Percentiles rank a stretch among this genome's conserved stretches.
Evolutionary conservation across 1,140 invertebrate species (phyloP).

Genomic region (Doryteuthis pealeii): DNA sequence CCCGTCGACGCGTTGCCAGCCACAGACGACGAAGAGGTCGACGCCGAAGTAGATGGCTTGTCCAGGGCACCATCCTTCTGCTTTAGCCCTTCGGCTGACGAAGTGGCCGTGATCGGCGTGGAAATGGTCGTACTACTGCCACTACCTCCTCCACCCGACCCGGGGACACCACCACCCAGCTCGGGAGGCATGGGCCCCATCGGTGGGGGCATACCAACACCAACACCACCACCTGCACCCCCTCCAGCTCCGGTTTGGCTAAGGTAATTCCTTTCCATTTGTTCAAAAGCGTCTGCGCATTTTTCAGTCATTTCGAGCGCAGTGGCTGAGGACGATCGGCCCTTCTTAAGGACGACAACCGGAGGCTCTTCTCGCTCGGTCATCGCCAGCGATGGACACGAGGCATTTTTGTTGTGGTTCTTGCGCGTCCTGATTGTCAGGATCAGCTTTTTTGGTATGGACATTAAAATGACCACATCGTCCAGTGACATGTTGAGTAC

Average conservation of each 20-base stretch:
- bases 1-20: slow-evolving; percentile 28
- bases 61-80: not conserved
- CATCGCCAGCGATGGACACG: slow-evolving; percentile 51
- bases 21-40: slow-evolving; percentile 25
- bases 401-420: slow-evolving; percentile 52
- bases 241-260: slow-evolving; percentile 8
- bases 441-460: slow-evolving; percentile 91
- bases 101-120: not conserved
- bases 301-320: slow-evolving; percentile 77
- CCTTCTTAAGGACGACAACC: slow-evolving; percentile 90
- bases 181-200: slow-evolving; percentile 8
- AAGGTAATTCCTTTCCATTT: slow-evolving; percentile 16
- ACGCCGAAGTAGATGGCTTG: slow-evolving; percentile 1
- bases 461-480: slow-evolving; percentile 99
- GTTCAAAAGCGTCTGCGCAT: slow-evolving; percentile 66
- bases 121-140: not conserved
- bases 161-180: not conserved
- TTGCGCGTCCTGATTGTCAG: slow-evolving; percentile 75
- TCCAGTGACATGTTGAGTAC: slow-evolving; percentile 96
- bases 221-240: not conserved
- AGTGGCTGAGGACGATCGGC: slow-evolving; percentile 50
- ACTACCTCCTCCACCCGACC: not conserved
- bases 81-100: not conserved
- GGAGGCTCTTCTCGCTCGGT: slow-evolving; percentile 75
- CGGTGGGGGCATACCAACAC: slow-evolving; percentile 8